Evolutionary conservation across 2,113 vertebrate species (phyloP).

Genomic region (Gila orcuttii): DNA sequence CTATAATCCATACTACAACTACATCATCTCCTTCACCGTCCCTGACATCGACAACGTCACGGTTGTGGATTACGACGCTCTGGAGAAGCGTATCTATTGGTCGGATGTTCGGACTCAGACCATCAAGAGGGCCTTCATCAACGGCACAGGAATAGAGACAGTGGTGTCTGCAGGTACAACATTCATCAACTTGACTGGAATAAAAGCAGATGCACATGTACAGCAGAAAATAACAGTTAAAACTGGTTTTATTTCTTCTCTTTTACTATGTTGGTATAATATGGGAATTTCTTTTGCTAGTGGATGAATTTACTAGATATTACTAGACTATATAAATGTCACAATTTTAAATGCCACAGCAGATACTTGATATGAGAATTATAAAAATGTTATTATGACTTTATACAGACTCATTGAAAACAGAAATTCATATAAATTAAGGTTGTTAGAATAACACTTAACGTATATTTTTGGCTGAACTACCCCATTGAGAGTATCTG

Average conservation of each 20-base stretch:
- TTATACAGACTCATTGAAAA: too few relatives aligned
- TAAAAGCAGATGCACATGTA: not conserved
- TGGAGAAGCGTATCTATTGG: conserved; percentile 96
- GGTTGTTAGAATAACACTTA: too few relatives aligned
- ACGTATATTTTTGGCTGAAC: too few relatives aligned
- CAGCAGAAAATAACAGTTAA: not conserved
- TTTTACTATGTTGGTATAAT: not conserved
- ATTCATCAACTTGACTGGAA: not conserved
- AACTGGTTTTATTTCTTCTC: not conserved
- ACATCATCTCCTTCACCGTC: conserved; percentile 99
- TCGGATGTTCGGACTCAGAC: conserved; percentile 95
- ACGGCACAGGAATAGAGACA: conserved; percentile 93
- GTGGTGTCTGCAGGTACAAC: conserved; percentile 79
- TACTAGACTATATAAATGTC: too few relatives aligned
- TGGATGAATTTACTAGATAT: not conserved
- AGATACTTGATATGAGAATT: not conserved
- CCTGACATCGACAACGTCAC: conserved; percentile 97
- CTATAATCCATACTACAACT: conserved; percentile 97
- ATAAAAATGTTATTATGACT: not conserved
- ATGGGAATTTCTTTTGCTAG: not conserved
- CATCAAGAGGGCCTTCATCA: conserved; percentile 97
- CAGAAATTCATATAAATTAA: too few relatives aligned
- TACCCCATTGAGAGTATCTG: too few relatives aligned
- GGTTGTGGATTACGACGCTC: conserved; percentile 90
- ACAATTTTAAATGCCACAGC: not conserved